Evolutionary conservation across 2,113 vertebrate species (phyloP).

Genomic region (Spilogale gracilis): DNA sequence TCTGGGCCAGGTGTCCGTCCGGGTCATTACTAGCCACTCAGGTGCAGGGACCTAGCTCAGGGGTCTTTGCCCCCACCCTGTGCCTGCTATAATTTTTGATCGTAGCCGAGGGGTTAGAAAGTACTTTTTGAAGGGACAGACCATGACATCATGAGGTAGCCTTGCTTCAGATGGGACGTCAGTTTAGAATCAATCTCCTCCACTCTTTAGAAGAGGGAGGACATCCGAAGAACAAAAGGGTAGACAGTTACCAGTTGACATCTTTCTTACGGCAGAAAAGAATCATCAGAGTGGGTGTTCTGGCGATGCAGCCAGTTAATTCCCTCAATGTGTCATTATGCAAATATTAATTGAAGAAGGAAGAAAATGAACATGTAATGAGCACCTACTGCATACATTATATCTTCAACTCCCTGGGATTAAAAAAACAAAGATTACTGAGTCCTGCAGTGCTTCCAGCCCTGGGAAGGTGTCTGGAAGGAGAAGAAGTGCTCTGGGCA

Average conservation of each 20-base stretch:
- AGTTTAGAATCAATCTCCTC: too few species aligned
- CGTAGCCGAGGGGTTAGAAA: not conserved
- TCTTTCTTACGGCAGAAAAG: not conserved
- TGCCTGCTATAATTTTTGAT: not conserved
- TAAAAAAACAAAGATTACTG: not conserved
- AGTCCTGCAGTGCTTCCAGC: rapidly evolving
- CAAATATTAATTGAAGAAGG: not conserved
- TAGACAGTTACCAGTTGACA: not conserved
- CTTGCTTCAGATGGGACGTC: not conserved
- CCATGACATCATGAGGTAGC: not conserved
- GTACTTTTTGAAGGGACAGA: not conserved
- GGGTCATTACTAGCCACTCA: not conserved
- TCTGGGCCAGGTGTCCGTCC: rapidly evolving
- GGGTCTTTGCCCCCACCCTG: not conserved
- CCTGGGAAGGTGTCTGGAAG: not conserved
- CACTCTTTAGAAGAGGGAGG: not conserved
- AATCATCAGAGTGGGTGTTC: not conserved
- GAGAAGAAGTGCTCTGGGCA: rapidly evolving
- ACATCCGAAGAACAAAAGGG: not conserved
- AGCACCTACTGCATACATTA: not conserved
- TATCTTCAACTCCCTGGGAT: not conserved
- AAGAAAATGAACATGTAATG: not conserved
- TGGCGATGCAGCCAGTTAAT: not conserved
- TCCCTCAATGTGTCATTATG: not conserved
- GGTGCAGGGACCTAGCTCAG: not conserved